Base-by-base conservation (phyloP, 2,113 vertebrate species). In the Chaetorhynchus papuensis region DNA sequence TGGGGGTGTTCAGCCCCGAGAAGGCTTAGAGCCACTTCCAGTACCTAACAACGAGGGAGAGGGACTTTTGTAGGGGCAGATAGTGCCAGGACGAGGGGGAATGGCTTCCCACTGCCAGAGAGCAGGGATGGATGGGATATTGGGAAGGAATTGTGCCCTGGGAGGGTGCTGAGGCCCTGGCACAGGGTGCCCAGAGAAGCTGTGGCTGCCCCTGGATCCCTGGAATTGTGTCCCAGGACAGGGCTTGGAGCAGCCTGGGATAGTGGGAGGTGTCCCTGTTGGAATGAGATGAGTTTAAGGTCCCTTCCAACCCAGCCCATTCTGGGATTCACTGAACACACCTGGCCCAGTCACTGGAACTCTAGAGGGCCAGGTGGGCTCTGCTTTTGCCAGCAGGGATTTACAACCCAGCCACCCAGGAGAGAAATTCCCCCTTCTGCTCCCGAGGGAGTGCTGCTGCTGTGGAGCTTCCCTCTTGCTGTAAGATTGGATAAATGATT, bases 131-230 rank as follows among this genome's bases (percentile, higher is more conserved):
- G 54, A 31, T 61, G 47, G 61, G 70, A 41, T 4, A 1, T 2
- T 89, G 78, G 54, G 53, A 54, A 31, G 69, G n/a, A 76, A 68
- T 82, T 74, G 2, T 1, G 63, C 1, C 0, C 27, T 88, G 5
- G 0, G 26, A 72, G 18, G 19, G 4, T 3, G 33, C 1, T 0
- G 0, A 41, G 13, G 27, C 27, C 37, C 86, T 89, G 86, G 68
- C 52, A 52, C 52, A 66, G 68, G 39, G 13, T 79, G 24, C 16
- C 20, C 57, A 64, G 57, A 42, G 66, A 1, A 80, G 66, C 66
- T 80, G 41, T 26, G 75, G 20, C 85, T 79, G 74, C 4, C 28
- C 60, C 77, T 56, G 42, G 35, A 61, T 83, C 78, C 53, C 63
- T 83, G 63, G 27, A 0, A 69, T n/a, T n/a, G 17, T 42, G 87